Conservation (phyloP, 2,888 invertebrate species). For the Alloplasta piceator region DNA sequence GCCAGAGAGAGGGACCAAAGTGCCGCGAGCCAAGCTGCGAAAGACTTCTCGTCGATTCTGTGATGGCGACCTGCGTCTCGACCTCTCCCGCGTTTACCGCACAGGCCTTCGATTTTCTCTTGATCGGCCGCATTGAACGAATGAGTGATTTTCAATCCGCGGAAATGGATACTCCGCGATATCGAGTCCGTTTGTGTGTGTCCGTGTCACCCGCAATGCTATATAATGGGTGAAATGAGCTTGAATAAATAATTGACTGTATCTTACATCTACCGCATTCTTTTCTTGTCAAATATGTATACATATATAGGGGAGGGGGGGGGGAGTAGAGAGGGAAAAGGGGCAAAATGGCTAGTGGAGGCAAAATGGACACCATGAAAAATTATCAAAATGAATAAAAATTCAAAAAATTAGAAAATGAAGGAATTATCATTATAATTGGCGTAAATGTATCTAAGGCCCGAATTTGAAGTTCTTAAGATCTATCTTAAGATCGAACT, state of each 20-base stretch:
- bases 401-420: too few relatives aligned
- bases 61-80: conserved; percentile 44
- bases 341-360: too few relatives aligned
- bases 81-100: conserved; percentile 23
- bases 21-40: conserved; percentile 31
- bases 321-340: too few relatives aligned
- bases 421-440: too few relatives aligned
- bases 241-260: conserved; percentile 60
- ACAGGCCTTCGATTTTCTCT: conserved; percentile 47
- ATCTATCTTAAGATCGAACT: too few relatives aligned
- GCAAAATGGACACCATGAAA: too few relatives aligned
- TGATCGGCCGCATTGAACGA: conserved; percentile 24
- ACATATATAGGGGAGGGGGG: neutral
- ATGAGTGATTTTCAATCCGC: conserved; percentile 63
- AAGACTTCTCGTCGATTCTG: conserved; percentile 23
- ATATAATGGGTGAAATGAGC: conserved; percentile 48
- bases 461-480: too few relatives aligned
- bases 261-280: conserved; percentile 44
- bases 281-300: conserved; percentile 28
- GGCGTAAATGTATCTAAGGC: too few relatives aligned
- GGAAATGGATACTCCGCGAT: conserved; percentile 58
- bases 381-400: too few relatives aligned
- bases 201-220: neutral
- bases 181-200: neutral
- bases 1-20: conserved; percentile 15